Evolutionary conservation across 2,797 vertebrate species (phyloP).

Genomic region (Eurystomus glaucurus): DNA sequence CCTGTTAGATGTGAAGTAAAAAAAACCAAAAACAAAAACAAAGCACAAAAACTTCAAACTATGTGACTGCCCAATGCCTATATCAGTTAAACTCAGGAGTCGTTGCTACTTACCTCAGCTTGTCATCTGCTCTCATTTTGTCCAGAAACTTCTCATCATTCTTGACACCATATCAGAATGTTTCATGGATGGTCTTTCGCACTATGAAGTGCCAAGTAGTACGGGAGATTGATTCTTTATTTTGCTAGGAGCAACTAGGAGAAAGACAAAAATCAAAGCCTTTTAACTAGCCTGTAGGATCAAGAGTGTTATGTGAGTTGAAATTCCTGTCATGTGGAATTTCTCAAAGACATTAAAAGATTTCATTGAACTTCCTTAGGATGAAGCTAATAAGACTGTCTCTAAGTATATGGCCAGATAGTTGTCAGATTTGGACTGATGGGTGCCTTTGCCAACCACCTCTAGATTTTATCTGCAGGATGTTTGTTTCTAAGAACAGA

Average conservation of each 20-base stretch:
- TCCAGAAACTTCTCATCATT: not conserved
- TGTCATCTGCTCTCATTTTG: constrained; percentile 28
- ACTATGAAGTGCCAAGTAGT: not conserved
- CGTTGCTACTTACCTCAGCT: not conserved
- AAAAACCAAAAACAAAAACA: not conserved
- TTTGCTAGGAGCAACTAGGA: not conserved
- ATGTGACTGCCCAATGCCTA: not conserved
- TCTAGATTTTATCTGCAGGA: not conserved
- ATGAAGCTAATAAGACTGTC: not conserved
- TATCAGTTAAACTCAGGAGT: not conserved
- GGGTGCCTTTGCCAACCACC: not conserved
- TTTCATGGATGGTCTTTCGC: constrained; percentile 8
- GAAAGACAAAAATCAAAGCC: constrained; percentile 24
- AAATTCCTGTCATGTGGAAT: constrained; percentile 22
- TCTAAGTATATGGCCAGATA: not conserved
- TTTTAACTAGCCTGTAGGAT: not conserved
- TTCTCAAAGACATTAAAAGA: constrained; percentile 18
- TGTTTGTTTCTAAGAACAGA: not conserved
- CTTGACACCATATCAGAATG: not conserved
- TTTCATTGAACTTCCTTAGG: not conserved
- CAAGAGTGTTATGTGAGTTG: not conserved
- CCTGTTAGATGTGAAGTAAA: not conserved
- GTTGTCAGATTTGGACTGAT: not conserved
- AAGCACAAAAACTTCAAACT: not conserved
- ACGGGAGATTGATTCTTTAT: not conserved